Conservation (phyloP, 92 coral and sea anemone species). For the Parazoanthus atlanticus region DNA sequence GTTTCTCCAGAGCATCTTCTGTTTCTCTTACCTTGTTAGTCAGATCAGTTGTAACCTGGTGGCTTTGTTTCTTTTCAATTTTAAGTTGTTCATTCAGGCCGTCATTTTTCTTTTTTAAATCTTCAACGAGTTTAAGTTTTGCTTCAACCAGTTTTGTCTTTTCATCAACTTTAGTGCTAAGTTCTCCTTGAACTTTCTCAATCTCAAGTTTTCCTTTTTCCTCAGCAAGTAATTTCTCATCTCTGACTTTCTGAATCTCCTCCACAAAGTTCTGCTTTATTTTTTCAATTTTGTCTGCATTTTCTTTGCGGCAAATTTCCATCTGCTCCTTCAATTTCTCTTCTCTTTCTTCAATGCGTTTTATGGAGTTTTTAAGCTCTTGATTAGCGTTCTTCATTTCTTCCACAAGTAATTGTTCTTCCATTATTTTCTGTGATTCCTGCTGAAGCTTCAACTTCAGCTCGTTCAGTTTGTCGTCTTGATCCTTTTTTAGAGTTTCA, state of each 20-base stretch:
- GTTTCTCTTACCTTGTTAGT: conserved; percentile 61
- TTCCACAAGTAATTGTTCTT: conserved; percentile 71
- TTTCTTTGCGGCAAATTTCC: conserved; percentile 51
- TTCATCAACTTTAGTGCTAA: conserved; percentile 53
- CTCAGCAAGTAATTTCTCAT: conserved; percentile 69
- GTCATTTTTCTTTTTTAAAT: conserved; percentile 50
- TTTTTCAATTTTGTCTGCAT: conserved; percentile 45
- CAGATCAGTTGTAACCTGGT: conserved; percentile 60
- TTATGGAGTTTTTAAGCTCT: conserved; percentile 47
- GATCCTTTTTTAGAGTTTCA: conserved; percentile 49
- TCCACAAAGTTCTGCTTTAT: conserved; percentile 48
- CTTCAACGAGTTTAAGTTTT: conserved; percentile 53
- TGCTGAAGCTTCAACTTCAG: conserved; percentile 64
- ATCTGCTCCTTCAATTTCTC: conserved; percentile 51
- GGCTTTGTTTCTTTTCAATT: conserved; percentile 50
- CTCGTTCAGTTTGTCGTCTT: conserved; percentile 55
- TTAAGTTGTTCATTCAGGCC: conserved; percentile 51
- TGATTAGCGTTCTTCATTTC: conserved; percentile 63
- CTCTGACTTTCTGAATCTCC: conserved; percentile 49
- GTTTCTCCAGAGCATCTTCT: conserved; percentile 55
- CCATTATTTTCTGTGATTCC: conserved; percentile 65
- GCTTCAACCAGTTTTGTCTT: conserved; percentile 63
- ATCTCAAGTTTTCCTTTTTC: conserved; percentile 60
- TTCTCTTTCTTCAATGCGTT: conserved; percentile 44
- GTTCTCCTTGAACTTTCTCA: conserved; percentile 52